Evolutionary conservation across 2,113 vertebrate species (phyloP).

Genomic region (Saccopteryx bilineata): DNA sequence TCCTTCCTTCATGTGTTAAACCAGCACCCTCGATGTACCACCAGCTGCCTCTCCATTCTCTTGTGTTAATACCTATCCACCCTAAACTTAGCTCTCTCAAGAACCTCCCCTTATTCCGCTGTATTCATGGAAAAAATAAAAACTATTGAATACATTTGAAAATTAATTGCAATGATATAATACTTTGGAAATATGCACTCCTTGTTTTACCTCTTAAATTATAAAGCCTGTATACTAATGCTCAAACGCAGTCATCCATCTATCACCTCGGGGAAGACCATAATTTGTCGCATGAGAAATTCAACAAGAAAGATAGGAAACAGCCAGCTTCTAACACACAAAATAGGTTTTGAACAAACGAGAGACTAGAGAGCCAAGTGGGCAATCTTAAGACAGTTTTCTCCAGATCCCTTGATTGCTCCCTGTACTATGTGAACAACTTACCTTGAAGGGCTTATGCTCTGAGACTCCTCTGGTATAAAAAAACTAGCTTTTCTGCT

Average conservation of each 20-base stretch:
- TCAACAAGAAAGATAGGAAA: slow-evolving; percentile 23
- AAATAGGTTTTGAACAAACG: neutral
- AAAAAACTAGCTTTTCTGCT: neutral
- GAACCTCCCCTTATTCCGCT: neutral
- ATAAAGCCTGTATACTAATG: neutral
- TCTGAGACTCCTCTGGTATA: neutral
- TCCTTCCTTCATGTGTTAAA: neutral
- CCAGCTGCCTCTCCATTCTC: neutral
- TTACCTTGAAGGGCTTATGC: too few species aligned
- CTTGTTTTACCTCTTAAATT: neutral
- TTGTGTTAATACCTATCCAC: neutral
- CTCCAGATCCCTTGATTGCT: neutral
- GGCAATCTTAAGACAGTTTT: neutral
- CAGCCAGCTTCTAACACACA: neutral
- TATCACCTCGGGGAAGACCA: neutral
- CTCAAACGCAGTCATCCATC: neutral
- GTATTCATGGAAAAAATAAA: neutral
- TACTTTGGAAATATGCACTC: neutral
- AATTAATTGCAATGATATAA: neutral
- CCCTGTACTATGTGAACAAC: neutral
- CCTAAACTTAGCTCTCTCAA: neutral
- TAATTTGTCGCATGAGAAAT: neutral
- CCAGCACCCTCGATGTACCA: neutral
- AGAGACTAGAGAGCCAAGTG: neutral
- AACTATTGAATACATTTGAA: neutral